phyloP scores from a whole-genome alignment of 2,797 vertebrate genomes.

The Clarias pachynema region DNA sequence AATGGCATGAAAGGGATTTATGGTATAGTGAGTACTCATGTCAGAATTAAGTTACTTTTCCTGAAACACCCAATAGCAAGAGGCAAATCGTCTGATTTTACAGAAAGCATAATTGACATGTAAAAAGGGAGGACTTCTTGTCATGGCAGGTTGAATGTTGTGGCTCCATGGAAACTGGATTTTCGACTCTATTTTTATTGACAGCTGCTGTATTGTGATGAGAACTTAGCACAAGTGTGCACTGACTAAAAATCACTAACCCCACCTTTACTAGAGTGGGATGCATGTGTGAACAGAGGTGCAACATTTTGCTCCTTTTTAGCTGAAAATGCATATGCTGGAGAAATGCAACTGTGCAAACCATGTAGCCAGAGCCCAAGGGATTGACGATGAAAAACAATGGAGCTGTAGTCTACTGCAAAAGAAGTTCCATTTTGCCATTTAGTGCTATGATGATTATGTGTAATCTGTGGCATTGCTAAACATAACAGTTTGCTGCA shows the following conservation, averaged over 20 bases:
- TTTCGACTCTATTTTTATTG: constrained; percentile 8
- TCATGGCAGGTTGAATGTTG: constrained; percentile 2
- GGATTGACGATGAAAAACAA: constrained; percentile 25
- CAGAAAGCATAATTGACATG: neutral
- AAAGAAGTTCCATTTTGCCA: constrained; percentile 4
- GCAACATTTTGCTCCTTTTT: neutral
- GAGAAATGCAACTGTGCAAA: constrained; percentile 28
- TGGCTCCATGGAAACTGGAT: constrained; percentile 11
- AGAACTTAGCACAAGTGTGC: neutral
- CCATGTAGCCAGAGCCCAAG: constrained; percentile 3
- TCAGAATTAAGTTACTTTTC: neutral
- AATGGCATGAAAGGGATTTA: neutral
- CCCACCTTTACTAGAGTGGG: neutral
- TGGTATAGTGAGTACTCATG: neutral
- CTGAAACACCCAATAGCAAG: neutral
- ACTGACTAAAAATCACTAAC: neutral
- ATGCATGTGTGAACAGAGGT: neutral
- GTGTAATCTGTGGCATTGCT: constrained; percentile 5
- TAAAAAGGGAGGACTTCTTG: neutral
- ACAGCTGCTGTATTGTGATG: constrained; percentile 7
- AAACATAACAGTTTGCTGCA: neutral
- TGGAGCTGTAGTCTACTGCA: neutral
- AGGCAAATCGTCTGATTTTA: neutral
- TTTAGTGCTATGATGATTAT: neutral
- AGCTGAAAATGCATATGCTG: neutral